Percentiles rank a stretch among this genome's conserved stretches.
phyloP scores from a whole-genome alignment of 2,113 vertebrate species.

The Nymphicus hollandicus region DNA sequence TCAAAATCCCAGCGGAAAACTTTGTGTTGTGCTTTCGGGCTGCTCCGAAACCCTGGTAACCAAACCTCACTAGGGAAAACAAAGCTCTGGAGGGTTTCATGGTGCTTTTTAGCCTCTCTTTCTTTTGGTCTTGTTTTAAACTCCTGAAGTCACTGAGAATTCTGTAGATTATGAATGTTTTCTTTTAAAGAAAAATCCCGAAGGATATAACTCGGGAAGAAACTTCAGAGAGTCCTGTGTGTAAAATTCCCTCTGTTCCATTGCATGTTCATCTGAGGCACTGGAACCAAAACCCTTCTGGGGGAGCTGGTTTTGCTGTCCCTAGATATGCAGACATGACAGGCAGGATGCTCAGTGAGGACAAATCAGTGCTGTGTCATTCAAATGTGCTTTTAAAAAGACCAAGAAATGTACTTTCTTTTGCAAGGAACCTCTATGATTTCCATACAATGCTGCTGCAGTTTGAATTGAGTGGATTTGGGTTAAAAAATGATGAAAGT shows the following conservation, averaged over 20 bases:
- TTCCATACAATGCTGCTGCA: background rate
- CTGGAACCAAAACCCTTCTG: background rate
- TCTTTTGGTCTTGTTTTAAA: background rate
- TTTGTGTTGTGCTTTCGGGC: background rate
- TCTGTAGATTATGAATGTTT: background rate
- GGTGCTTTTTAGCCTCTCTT: background rate
- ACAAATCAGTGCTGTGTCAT: background rate
- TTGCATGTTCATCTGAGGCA: background rate
- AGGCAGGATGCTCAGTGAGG: background rate
- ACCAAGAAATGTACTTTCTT: background rate
- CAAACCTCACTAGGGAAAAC: background rate
- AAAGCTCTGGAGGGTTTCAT: background rate
- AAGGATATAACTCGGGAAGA: background rate
- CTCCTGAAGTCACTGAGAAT: background rate
- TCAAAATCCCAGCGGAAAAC: background rate
- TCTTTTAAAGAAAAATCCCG: background rate
- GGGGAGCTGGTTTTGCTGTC: background rate
- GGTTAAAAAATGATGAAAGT: background rate
- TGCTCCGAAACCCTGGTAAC: background rate
- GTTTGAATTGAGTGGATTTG: background rate
- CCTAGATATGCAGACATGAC: background rate
- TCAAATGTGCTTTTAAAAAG: background rate
- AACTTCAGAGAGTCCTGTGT: background rate
- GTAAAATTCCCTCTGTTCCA: background rate
- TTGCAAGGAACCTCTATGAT: background rate